These are phyloP conservation scores for Vanessa tameamea DNA, from an alignment of 1,140 invertebrate species.

Conservation along the genomic window DNA sequence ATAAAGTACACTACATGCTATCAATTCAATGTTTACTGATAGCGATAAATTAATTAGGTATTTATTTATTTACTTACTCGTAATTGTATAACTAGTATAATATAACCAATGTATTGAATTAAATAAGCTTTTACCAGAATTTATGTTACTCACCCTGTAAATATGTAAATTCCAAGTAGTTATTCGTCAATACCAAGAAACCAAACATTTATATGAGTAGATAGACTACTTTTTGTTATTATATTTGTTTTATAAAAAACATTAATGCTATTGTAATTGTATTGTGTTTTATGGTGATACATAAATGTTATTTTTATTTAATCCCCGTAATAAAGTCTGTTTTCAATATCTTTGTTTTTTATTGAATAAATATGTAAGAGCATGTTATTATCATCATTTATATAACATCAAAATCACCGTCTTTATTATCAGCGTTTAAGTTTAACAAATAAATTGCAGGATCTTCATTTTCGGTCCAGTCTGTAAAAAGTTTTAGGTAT, in stretches of 20 bases:
- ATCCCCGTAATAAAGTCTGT: conserved; percentile 73
- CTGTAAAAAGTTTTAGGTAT: conserved; percentile 67
- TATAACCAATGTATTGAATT: conserved; percentile 55
- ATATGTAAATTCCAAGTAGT: conserved; percentile 78
- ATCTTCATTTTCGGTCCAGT: conserved; percentile 62
- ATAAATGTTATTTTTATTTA: conserved; percentile 66
- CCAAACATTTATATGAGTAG: conserved; percentile 78
- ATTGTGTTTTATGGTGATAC: conserved; percentile 67
- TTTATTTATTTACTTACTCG: conserved; percentile 68
- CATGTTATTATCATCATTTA: conserved; percentile 4
- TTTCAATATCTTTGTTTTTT: conserved; percentile 58
- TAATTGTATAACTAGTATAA: conserved; percentile 48
- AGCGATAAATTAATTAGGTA: conserved; percentile 45
- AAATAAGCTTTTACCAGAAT: conserved; percentile 70
- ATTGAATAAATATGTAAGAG: conserved; percentile 19
- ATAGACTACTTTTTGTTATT: conserved; percentile 76
- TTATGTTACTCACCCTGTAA: conserved; percentile 71
- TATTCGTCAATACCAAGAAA: conserved; percentile 76
- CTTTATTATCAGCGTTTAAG: not conserved
- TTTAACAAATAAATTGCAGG: conserved; percentile 51
- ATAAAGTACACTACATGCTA: conserved; percentile 20
- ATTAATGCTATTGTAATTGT: conserved; percentile 60
- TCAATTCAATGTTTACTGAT: conserved; percentile 25
- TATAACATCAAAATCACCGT: not conserved
- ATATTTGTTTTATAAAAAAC: conserved; percentile 67